Percentiles rank a stretch among this genome's conserved stretches.
phyloP scores from a whole-genome alignment of 2,888 invertebrate species.

The Napeogenes inachia region DNA sequence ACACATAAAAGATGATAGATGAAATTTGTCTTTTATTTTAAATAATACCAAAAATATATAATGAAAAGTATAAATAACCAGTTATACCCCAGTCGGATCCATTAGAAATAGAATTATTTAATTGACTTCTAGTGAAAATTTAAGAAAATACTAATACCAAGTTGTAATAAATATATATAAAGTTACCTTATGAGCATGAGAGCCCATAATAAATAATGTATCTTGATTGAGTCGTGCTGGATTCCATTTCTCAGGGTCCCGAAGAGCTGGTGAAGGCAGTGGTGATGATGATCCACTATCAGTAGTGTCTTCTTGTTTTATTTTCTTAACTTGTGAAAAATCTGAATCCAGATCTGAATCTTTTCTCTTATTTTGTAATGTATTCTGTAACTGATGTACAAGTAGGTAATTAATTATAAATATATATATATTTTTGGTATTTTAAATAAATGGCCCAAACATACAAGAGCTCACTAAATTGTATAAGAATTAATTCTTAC shows the following conservation, averaged over 20 bases:
- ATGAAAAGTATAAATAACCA: too few relatives aligned
- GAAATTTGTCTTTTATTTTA: too few relatives aligned
- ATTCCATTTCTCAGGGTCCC: slow-evolving; percentile 84
- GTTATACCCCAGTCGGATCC: too few relatives aligned
- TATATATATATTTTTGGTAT: too few relatives aligned
- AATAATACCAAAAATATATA: too few relatives aligned
- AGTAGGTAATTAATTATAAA: background rate
- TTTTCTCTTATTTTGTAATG: slow-evolving; percentile 78
- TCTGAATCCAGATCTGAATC: slow-evolving; percentile 83
- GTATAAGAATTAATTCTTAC: slow-evolving; percentile 25
- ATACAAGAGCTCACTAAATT: background rate
- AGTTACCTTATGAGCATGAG: slow-evolving; percentile 81
- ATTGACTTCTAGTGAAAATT: too few relatives aligned
- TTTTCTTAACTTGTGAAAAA: slow-evolving; percentile 65
- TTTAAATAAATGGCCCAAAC: background rate
- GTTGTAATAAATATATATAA: too few relatives aligned
- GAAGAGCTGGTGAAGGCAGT: slow-evolving; percentile 65
- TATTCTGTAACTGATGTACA: slow-evolving; percentile 55
- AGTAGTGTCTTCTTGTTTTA: slow-evolving; percentile 57
- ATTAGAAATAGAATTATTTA: too few relatives aligned
- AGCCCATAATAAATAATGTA: slow-evolving; percentile 89
- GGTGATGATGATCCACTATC: slow-evolving; percentile 61
- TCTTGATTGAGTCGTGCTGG: slow-evolving; percentile 82
- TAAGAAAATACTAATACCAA: too few relatives aligned
- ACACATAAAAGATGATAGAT: too few relatives aligned